A percentile compares a stretch with the other conserved stretches of the same genome.
These are phyloP conservation scores for Macropodus opercularis DNA, from an alignment of 2,797 vertebrate species.

Conservation along the genomic window DNA sequence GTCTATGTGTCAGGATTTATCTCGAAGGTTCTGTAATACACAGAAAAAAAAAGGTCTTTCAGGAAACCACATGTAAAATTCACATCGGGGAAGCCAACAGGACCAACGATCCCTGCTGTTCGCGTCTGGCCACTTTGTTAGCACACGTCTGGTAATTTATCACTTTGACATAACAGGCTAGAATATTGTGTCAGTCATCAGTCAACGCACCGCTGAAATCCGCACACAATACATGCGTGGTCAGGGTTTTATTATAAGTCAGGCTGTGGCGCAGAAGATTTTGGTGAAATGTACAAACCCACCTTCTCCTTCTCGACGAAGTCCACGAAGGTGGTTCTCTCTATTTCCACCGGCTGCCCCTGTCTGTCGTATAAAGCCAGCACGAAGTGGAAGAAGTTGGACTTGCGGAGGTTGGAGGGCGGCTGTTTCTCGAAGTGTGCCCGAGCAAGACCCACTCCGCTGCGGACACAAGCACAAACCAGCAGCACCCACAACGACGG, in stretches of 20 bases:
- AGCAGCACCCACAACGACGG: conserved; percentile 36
- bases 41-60: conserved; percentile 15
- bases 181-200: conserved; percentile 13
- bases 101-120: conserved; percentile 52
- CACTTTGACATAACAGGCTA: conserved; percentile 43
- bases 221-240: not conserved
- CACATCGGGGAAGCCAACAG: conserved; percentile 36
- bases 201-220: not conserved
- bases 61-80: conserved; percentile 44
- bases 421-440: conserved; percentile 99
- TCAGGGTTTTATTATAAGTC: not conserved
- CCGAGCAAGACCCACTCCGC: conserved; percentile 96
- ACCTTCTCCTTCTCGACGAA: conserved; percentile 99
- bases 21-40: conserved; percentile 14
- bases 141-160: conserved; percentile 54
- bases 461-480: conserved; percentile 84
- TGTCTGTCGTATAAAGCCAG: conserved; percentile 97
- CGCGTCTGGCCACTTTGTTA: conserved; percentile 51
- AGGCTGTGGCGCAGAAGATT: not conserved
- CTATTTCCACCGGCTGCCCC: conserved; percentile 98
- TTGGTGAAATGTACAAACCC: conserved; percentile 62
- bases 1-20: not conserved
- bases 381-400: conserved; percentile 99
- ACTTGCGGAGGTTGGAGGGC: conserved; percentile 98
- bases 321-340: conserved; percentile 95